Percentiles rank a stretch among this genome's conserved stretches.
Conservation (phyloP, 2,113 vertebrate genomes). For the Casuarius casuarius region DNA sequence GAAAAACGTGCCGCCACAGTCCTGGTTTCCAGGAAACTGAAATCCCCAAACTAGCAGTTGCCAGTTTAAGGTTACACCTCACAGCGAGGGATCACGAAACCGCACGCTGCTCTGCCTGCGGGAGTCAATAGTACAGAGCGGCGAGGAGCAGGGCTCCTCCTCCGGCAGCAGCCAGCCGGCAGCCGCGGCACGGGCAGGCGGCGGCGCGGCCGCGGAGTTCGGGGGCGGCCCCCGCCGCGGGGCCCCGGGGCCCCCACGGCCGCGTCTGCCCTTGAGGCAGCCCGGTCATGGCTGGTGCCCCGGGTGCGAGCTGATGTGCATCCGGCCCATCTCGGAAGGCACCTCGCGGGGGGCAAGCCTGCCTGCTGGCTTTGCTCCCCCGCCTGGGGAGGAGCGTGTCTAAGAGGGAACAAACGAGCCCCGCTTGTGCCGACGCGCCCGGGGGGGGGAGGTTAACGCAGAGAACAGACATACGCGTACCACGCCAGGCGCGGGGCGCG, state of each 20-base stretch:
- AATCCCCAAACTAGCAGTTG: slow-evolving; percentile 24
- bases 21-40: slow-evolving; percentile 44
- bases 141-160: not conserved
- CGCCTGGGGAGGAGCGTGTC: not conserved
- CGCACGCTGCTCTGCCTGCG: not conserved
- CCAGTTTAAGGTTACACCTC: slow-evolving; percentile 65
- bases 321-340: slow-evolving; percentile 2
- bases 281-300: not conserved
- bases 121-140: slow-evolving; percentile 73
- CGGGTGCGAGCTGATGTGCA: not conserved
- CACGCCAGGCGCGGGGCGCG: too few relatives aligned
- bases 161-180: slow-evolving; percentile 1
- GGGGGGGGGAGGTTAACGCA: not conserved
- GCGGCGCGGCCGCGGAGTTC: not conserved
- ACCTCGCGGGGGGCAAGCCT: not conserved
- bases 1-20: not conserved
- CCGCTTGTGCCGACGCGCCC: not conserved
- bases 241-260: not conserved
- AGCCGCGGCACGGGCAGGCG: not conserved
- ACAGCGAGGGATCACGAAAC: slow-evolving; percentile 48
- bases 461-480: not conserved
- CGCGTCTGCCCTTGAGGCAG: not conserved
- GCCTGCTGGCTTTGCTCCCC: not conserved
- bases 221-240: not conserved
- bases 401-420: not conserved